Evolutionary conservation across 2,797 vertebrate species (phyloP).

Genomic region (Karalla daura): DNA sequence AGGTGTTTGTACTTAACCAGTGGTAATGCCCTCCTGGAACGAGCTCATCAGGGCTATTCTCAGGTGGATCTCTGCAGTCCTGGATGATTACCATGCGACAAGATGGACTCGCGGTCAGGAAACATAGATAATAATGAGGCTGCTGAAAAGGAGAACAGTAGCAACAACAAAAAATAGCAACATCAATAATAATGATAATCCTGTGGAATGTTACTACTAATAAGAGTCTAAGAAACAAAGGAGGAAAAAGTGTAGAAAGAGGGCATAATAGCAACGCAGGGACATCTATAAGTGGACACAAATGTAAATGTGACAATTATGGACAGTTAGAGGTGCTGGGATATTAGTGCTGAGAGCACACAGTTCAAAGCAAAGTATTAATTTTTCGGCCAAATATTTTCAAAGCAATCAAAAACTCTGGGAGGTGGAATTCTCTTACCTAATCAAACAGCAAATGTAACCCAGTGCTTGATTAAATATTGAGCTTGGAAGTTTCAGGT

Average conservation of each 20-base stretch:
- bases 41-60: constrained; percentile 89
- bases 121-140: constrained; percentile 57
- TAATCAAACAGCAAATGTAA: constrained; percentile 82
- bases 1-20: constrained; percentile 99
- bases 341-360: constrained; percentile 41
- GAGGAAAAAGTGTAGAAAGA: background rate
- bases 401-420: constrained; percentile 71
- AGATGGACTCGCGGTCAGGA: constrained; percentile 72
- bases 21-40: constrained; percentile 93
- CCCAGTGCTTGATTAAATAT: constrained; percentile 84
- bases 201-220: background rate
- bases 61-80: constrained; percentile 84
- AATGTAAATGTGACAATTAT: constrained; percentile 34
- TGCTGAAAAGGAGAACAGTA: constrained; percentile 22
- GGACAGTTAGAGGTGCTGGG: constrained; percentile 24
- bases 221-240: background rate
- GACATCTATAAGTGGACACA: constrained; percentile 1
- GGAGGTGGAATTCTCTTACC: constrained; percentile 72
- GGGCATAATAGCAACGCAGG: background rate
- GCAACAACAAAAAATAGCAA: constrained; percentile 16
- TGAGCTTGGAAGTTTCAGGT: constrained; percentile 78
- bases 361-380: constrained; percentile 58
- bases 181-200: constrained; percentile 6
- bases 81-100: constrained; percentile 74
- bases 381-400: constrained; percentile 74